phyloP scores from a whole-genome alignment of 2,797 vertebrate species.

The Cryptoprocta ferox region DNA sequence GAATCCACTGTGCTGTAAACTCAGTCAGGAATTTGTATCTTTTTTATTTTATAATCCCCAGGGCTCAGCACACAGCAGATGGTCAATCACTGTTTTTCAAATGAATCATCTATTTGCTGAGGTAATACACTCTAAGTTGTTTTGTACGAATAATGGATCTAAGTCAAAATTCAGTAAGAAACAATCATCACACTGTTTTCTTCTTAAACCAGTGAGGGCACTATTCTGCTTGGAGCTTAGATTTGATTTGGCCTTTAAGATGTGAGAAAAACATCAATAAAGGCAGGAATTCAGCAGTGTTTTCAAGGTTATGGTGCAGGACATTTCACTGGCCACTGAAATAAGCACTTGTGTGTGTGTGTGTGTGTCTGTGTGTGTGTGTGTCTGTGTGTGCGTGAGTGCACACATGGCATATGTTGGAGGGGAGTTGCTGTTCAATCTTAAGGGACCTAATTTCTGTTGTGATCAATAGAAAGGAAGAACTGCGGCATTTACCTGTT shows the following conservation, averaged over 20 bases:
- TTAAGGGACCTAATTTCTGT: neutral
- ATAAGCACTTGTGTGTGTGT: neutral
- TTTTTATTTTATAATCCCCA: neutral
- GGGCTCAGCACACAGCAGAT: neutral
- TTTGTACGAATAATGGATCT: neutral
- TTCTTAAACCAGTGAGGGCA: neutral
- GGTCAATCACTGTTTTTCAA: neutral
- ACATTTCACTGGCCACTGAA: neutral
- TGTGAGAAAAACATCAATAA: neutral
- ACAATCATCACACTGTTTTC: neutral
- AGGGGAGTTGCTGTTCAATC: neutral
- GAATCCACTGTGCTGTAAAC: neutral
- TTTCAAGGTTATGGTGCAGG: neutral
- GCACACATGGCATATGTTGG: no score
- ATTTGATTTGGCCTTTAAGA: slow-evolving; percentile 1
- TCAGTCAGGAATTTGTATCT: neutral
- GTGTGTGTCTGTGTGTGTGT: no score
- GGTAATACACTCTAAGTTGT: neutral
- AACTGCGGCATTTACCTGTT: neutral
- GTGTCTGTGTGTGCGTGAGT: fast-evolving
- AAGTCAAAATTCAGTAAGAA: slow-evolving; percentile 7
- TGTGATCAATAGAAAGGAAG: neutral
- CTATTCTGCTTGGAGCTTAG: neutral
- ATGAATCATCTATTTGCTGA: neutral
- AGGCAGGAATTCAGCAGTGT: neutral